phyloP scores from a whole-genome alignment of 2,888 invertebrate species.

The Spodoptera picta region DNA sequence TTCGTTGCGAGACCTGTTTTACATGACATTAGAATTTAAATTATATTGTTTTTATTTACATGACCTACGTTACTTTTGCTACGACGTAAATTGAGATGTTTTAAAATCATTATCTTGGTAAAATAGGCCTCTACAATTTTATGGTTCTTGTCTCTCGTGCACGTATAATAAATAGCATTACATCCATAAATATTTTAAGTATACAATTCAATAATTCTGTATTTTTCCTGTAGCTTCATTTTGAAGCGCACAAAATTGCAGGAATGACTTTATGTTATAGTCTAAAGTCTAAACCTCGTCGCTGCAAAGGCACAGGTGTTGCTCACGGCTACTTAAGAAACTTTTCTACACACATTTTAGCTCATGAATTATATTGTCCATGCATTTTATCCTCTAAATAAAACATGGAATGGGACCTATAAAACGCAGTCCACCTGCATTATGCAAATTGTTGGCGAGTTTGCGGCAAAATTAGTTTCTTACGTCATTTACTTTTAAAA shows the following conservation, averaged over 20 bases:
- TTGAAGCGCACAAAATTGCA: neutral
- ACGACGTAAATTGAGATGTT: slow-evolving; percentile 2
- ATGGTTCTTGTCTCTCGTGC: too few species aligned
- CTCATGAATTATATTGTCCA: slow-evolving; percentile 26
- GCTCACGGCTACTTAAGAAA: slow-evolving; percentile 11
- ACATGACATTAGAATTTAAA: slow-evolving; percentile 46
- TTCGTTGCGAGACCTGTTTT: slow-evolving; percentile 33
- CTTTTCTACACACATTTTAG: slow-evolving; percentile 19
- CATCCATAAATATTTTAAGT: slow-evolving; percentile 13
- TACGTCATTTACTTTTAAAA: slow-evolving; percentile 40
- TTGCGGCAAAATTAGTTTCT: slow-evolving; percentile 55
- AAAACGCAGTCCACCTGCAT: slow-evolving; percentile 58
- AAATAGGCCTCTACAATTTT: too few species aligned
- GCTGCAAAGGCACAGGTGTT: slow-evolving; percentile 26
- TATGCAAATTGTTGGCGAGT: slow-evolving; percentile 61
- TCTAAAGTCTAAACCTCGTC: neutral
- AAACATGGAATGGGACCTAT: slow-evolving; percentile 34
- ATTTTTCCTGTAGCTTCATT: neutral
- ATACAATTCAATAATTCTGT: slow-evolving; percentile 13
- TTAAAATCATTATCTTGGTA: too few species aligned
- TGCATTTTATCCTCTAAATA: slow-evolving; percentile 47
- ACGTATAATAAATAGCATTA: neutral
- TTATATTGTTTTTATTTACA: slow-evolving; percentile 28
- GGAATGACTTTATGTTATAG: slow-evolving; percentile 5
- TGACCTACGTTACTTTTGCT: slow-evolving; percentile 16